Conservation (phyloP, 2,888 invertebrate genomes). For the Nomada fucata region DNA sequence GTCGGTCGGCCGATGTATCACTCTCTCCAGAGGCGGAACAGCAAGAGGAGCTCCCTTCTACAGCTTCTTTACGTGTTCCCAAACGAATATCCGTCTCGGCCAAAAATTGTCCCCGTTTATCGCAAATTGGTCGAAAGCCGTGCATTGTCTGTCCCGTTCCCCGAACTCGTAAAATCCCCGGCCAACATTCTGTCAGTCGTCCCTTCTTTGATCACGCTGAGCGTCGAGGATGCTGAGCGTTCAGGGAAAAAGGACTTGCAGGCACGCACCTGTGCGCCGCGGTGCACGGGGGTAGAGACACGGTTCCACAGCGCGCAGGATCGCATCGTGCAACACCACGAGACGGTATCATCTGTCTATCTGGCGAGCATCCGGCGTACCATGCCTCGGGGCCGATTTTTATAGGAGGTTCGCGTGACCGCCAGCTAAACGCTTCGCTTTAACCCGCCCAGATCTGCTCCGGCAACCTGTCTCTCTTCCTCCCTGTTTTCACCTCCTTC, state of each 20-base stretch:
- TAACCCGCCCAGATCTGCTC: slow-evolving; percentile 67
- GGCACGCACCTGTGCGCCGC: slow-evolving; percentile 73
- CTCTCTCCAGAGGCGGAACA: not conserved
- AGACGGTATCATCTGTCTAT: slow-evolving; percentile 72
- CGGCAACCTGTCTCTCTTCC: slow-evolving; percentile 36
- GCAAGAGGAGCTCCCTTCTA: no score
- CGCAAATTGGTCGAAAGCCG: slow-evolving; percentile 18
- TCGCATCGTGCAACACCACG: slow-evolving; percentile 38
- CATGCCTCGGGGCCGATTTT: slow-evolving; percentile 74
- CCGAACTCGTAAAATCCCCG: slow-evolving; percentile 65
- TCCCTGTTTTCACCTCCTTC: slow-evolving; percentile 50
- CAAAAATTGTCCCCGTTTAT: slow-evolving; percentile 20
- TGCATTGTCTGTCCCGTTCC: slow-evolving; percentile 45
- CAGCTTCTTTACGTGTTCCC: not conserved
- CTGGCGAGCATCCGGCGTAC: slow-evolving; percentile 63
- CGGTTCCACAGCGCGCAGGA: slow-evolving; percentile 13
- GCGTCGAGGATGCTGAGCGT: slow-evolving; percentile 32
- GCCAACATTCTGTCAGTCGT: slow-evolving; percentile 18
- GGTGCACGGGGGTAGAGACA: slow-evolving; percentile 50
- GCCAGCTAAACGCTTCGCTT: slow-evolving; percentile 79
- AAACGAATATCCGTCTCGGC: not conserved
- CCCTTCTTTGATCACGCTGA: slow-evolving; percentile 31
- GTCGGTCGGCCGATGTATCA: not conserved
- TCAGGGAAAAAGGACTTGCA: slow-evolving; percentile 55
- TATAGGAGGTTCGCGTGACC: slow-evolving; percentile 81